phyloP scores from a whole-genome alignment of 2,113 vertebrate species.

The Mobula birostris region DNA sequence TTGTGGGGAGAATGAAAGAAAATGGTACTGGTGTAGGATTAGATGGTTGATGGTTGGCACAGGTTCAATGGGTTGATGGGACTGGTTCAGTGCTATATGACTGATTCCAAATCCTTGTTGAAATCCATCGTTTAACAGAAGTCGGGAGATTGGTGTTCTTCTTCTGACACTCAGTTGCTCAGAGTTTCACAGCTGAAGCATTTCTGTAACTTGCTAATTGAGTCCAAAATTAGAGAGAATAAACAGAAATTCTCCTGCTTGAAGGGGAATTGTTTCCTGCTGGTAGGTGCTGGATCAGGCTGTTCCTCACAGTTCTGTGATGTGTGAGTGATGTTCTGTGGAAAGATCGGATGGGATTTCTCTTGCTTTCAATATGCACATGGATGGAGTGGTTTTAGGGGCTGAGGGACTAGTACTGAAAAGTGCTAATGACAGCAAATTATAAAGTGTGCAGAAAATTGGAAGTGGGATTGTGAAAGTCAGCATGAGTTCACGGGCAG shows the following conservation, averaged over 20 bases:
- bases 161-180: not conserved
- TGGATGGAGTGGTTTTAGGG: not conserved
- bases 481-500: not conserved
- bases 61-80: too few relatives aligned
- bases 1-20: too few relatives aligned
- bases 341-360: not conserved
- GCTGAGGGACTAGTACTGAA: not conserved
- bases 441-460: not conserved
- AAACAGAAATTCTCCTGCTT: not conserved
- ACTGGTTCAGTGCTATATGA: too few relatives aligned
- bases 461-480: not conserved
- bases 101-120: not conserved
- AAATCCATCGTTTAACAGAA: not conserved
- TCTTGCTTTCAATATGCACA: not conserved
- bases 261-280: not conserved
- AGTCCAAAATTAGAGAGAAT: not conserved
- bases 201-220: not conserved
- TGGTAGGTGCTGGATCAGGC: not conserved
- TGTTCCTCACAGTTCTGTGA: not conserved
- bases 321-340: not conserved
- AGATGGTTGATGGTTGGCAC: too few relatives aligned
- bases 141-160: not conserved
- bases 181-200: not conserved
- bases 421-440: not conserved
- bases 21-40: too few relatives aligned